Conservation (phyloP, 2,797 vertebrate species). For the Cossypha polioptera region DNA sequence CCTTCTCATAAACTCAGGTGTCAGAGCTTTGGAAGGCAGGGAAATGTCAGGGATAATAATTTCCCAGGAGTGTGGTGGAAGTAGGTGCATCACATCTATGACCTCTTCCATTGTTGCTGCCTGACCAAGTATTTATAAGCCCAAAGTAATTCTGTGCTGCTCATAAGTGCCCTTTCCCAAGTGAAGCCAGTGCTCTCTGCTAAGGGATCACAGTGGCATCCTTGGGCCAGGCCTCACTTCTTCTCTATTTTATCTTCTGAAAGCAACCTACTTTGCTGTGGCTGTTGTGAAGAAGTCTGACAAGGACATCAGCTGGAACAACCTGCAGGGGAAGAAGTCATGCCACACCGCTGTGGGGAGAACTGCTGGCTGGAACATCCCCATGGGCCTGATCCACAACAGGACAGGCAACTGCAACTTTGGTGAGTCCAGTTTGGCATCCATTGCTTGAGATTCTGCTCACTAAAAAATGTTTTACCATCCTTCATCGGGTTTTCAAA, state of each 20-base stretch:
- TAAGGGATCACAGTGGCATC: background rate
- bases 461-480: background rate
- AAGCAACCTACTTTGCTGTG: conserved; percentile 75
- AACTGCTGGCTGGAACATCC: conserved; percentile 92
- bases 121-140: background rate
- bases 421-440: conserved; percentile 68
- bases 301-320: conserved; percentile 56
- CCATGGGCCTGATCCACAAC: conserved; percentile 81
- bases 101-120: background rate
- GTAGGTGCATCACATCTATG: background rate
- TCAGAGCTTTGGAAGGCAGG: background rate
- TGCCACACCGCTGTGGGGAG: conserved; percentile 88
- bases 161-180: background rate
- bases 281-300: conserved; percentile 68
- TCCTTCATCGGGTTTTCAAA: background rate
- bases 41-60: background rate
- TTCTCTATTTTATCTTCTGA: background rate
- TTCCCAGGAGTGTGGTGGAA: background rate
- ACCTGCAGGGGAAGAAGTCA: conserved; percentile 80
- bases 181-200: background rate
- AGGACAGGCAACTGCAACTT: conserved; percentile 77
- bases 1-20: background rate
- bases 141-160: background rate
- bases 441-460: background rate
- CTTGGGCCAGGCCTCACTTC: background rate